Base-by-base conservation (phyloP, 1,140 invertebrate species). In the Leptopilina boulardi region DNA sequence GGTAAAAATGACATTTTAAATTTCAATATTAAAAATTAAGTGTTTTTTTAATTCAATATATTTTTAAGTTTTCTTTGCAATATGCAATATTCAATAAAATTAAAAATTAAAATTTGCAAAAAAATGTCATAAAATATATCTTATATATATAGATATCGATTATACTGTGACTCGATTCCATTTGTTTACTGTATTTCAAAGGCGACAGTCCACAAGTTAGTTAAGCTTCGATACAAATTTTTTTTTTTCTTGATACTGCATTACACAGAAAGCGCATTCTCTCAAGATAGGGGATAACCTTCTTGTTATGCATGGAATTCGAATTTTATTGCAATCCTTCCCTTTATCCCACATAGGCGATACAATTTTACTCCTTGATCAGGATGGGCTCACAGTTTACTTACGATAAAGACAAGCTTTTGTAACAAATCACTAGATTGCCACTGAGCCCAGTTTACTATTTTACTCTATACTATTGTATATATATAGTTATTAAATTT, bases 251-350 rank as follows among this genome's bases (percentile, higher is more conserved):
- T 11, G 19, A 23, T 21, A 56, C 21, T 56, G 19, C 19, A 56
- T 56, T 26, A 56, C 54, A 11, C n/a, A n/a, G 19, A 8, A 56
- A 56, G 54, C 54, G 54, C 8, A 56, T 26, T 56, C 54, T 56
- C 54, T n/a, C n/a, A 11, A 56, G 54, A 56, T 26, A 56, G 54
- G 54, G 54, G 54, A 56, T 56, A 26, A 21, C 54, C 54, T 56
- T 23, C 54, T 56, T 56, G 54, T 56, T 56, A 56, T 56, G 54
- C 54, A 56, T 56, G 11, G 54, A 56, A 23, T 56, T 56, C 54
- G 54, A 56, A 56, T 56, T 56, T 56, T 56, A 56, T 56, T 19
- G 54, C 19, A 56, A 56, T 56, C 54, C 21, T 23, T 56, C 21
- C 54, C n/a, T 56, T 42, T 56, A 56, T 56, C 54, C 54, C 19